Conservation (phyloP, 2,888 invertebrate genomes). For the Fragum fragum region DNA sequence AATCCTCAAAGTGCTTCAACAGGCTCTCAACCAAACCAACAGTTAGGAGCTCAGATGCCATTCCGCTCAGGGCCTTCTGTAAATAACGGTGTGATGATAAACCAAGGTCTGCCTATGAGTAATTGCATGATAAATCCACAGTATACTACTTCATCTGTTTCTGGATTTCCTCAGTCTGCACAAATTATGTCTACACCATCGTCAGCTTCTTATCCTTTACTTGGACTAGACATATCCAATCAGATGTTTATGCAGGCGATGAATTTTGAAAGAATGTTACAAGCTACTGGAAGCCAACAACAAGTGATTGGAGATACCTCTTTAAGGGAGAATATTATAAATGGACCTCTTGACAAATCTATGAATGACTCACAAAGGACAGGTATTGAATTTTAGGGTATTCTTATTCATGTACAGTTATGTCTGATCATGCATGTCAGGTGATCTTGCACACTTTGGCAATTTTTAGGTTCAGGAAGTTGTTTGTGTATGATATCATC, state of each 20-base stretch:
- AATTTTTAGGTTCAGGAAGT: too few species aligned
- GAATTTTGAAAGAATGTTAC: conserved; percentile 72
- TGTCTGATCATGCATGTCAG: too few species aligned
- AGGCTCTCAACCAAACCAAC: conserved; percentile 4
- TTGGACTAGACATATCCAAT: conserved; percentile 70
- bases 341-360: conserved; percentile 14
- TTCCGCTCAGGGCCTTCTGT: neutral
- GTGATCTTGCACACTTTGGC: too few species aligned
- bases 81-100: neutral
- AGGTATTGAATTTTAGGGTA: conserved; percentile 35
- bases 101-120: neutral
- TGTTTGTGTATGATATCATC: too few species aligned
- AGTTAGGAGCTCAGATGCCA: neutral
- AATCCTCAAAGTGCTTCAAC: conserved; percentile 10
- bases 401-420: too few species aligned
- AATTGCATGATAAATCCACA: conserved; percentile 21
- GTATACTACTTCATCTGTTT: conserved; percentile 30
- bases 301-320: conserved; percentile 39
- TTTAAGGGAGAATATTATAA: conserved; percentile 13
- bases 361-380: conserved; percentile 38
- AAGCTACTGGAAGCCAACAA: conserved; percentile 31
- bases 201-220: conserved; percentile 55
- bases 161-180: conserved; percentile 38
- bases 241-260: conserved; percentile 75
- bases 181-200: conserved; percentile 40